phyloP scores from a whole-genome alignment of 1,140 invertebrate genomes.

The Zaprionus africanus region DNA sequence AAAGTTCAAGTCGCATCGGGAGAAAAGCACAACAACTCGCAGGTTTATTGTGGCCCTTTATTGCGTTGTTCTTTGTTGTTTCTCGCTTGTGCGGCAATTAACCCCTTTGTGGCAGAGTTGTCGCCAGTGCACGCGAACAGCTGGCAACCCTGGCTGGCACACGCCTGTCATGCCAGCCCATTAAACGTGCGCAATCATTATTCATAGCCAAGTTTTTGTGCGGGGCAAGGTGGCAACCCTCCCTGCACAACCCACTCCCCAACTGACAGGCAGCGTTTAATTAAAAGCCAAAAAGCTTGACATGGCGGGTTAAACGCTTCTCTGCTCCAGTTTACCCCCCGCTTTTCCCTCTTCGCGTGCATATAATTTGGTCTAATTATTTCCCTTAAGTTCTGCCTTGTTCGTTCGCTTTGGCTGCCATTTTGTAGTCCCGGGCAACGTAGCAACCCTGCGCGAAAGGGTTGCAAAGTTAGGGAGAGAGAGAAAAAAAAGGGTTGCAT shows the following conservation, averaged over 20 bases:
- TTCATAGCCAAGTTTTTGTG: constrained; percentile 42
- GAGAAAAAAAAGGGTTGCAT: constrained; percentile 44
- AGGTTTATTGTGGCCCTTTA: constrained; percentile 34
- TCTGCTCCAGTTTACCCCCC: constrained; percentile 13
- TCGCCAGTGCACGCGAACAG: constrained; percentile 4
- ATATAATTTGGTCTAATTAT: constrained; percentile 53
- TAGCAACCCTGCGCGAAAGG: constrained; percentile 36
- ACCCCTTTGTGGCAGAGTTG: constrained; percentile 56
- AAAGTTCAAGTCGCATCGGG: constrained; percentile 36
- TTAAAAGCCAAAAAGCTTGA: constrained; percentile 55
- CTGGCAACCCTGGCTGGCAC: constrained; percentile 33
- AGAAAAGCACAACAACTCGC: constrained; percentile 32
- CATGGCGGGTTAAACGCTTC: constrained; percentile 56
- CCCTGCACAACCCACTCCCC: not conserved
- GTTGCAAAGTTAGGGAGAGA: not conserved
- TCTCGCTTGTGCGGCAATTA: constrained; percentile 54
- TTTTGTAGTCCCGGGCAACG: constrained; percentile 38
- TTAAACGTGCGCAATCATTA: constrained; percentile 55
- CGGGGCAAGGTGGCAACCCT: constrained; percentile 31
- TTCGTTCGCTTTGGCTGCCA: constrained; percentile 24
- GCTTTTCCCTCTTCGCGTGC: constrained; percentile 17
- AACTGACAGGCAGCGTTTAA: constrained; percentile 57
- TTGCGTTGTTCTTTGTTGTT: constrained; percentile 41
- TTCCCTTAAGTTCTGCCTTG: constrained; percentile 16
- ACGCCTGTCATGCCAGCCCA: constrained; percentile 33